phyloP scores from a whole-genome alignment of 2,113 vertebrate species.

The Barnardius zonarius region DNA sequence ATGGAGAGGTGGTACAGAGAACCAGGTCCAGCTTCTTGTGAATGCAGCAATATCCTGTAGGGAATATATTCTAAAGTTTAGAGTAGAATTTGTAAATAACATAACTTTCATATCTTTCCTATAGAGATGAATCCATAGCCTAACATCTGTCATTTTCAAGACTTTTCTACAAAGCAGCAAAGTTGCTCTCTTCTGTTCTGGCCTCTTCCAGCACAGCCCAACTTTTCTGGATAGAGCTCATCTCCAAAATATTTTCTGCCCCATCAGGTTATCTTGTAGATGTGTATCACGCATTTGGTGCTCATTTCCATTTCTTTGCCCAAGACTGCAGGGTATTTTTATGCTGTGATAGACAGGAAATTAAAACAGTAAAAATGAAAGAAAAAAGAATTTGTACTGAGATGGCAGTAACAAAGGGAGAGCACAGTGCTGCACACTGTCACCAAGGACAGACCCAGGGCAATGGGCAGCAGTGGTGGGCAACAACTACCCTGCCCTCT shows the following conservation, averaged over 20 bases:
- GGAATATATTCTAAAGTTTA: not conserved
- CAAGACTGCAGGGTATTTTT: accelerated
- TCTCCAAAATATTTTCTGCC: not conserved
- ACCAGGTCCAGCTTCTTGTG: not conserved
- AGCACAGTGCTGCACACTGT: accelerated
- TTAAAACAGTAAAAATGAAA: not conserved
- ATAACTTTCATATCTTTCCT: not conserved
- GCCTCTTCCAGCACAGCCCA: not conserved
- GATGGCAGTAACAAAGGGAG: not conserved
- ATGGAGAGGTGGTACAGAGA: not conserved
- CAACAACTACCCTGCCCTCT: not conserved
- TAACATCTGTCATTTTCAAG: not conserved
- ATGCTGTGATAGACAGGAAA: not conserved
- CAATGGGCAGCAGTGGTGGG: not conserved
- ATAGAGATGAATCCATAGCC: not conserved
- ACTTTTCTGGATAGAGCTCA: not conserved
- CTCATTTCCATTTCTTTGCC: not conserved
- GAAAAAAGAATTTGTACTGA: not conserved
- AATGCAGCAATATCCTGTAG: not conserved
- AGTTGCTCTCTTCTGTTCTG: not conserved
- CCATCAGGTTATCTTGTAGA: not conserved
- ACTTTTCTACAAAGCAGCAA: not conserved
- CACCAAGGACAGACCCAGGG: not conserved
- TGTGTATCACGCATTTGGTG: not conserved
- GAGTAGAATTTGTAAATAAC: not conserved